phyloP scores from a whole-genome alignment of 2,888 invertebrate species.

The Adelognathus sp. region DNA sequence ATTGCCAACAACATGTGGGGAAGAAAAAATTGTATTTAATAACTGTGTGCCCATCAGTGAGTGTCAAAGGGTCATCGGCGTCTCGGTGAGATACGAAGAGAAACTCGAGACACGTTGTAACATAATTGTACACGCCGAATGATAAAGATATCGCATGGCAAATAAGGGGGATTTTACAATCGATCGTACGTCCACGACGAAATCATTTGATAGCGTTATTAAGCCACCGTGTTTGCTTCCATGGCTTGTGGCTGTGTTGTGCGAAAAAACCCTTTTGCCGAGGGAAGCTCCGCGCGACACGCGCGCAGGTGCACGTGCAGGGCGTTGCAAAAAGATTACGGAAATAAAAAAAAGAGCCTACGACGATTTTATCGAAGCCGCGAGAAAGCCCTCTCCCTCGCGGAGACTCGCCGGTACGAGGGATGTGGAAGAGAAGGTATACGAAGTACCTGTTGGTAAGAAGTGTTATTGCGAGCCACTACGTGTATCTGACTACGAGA shows the following conservation, averaged over 20 bases:
- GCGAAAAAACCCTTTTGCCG: background rate
- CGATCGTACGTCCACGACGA: conserved; percentile 51
- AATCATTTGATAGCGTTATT: conserved; percentile 57
- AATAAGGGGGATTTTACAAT: conserved; percentile 26
- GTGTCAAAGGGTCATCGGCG: background rate
- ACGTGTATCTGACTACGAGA: conserved; percentile 75
- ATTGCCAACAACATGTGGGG: too few relatives aligned
- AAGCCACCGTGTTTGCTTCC: conserved; percentile 28
- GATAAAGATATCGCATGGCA: conserved; percentile 6
- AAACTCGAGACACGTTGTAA: background rate
- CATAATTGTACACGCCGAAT: conserved; percentile 12
- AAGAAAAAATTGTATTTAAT: too few relatives aligned
- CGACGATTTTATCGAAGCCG: conserved; percentile 76
- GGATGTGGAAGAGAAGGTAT: conserved; percentile 40
- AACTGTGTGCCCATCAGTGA: too few relatives aligned
- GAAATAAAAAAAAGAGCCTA: conserved; percentile 63
- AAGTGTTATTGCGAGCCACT: conserved; percentile 75
- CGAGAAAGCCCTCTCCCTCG: conserved; percentile 16
- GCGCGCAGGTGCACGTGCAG: conserved; percentile 60
- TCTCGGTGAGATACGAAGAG: background rate
- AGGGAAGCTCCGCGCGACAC: conserved; percentile 42
- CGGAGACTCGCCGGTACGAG: background rate
- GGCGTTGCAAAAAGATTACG: conserved; percentile 71
- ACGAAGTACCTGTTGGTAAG: conserved; percentile 74
- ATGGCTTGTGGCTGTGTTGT: conserved; percentile 7